Conservation (phyloP, 2,888 invertebrate species). For the Barypeithes pellucidus region DNA sequence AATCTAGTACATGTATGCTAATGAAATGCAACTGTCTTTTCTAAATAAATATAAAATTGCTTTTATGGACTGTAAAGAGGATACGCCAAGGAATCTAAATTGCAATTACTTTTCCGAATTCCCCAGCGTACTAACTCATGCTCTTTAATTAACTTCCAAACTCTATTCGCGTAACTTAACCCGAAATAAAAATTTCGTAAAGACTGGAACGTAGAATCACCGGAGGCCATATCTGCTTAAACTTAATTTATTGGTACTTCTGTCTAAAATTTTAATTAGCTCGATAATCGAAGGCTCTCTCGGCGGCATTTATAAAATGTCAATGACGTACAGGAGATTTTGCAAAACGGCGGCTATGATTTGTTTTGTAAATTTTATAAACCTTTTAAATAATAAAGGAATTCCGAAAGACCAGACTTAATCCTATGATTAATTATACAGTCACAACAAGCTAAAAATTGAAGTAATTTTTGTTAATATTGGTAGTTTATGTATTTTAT, state of each 20-base stretch:
- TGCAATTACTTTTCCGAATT: conserved; percentile 14
- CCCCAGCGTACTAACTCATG: conserved; percentile 15
- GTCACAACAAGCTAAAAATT: no score
- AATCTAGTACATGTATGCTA: no score
- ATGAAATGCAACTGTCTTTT: no score
- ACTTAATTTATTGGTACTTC: conserved; percentile 7
- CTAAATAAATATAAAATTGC: not conserved
- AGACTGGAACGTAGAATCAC: conserved; percentile 17
- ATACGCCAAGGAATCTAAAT: not conserved
- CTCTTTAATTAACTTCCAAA: conserved; percentile 28
- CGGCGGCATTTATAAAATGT: no score
- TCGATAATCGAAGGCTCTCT: not conserved
- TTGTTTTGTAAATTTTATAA: no score
- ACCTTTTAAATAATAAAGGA: no score
- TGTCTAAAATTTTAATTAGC: conserved; percentile 9
- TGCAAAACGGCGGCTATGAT: no score
- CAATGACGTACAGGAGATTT: no score
- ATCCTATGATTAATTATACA: no score
- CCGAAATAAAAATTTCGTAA: conserved; percentile 1
- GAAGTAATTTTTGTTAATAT: no score
- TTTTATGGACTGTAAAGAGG: not conserved
- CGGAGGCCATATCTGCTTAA: conserved; percentile 14
- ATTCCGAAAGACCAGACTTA: no score
- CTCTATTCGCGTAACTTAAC: conserved; percentile 8
- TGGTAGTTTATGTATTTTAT: no score